phyloP scores from a whole-genome alignment of 2,113 vertebrate genomes.

The Rhinoptilus africanus region DNA sequence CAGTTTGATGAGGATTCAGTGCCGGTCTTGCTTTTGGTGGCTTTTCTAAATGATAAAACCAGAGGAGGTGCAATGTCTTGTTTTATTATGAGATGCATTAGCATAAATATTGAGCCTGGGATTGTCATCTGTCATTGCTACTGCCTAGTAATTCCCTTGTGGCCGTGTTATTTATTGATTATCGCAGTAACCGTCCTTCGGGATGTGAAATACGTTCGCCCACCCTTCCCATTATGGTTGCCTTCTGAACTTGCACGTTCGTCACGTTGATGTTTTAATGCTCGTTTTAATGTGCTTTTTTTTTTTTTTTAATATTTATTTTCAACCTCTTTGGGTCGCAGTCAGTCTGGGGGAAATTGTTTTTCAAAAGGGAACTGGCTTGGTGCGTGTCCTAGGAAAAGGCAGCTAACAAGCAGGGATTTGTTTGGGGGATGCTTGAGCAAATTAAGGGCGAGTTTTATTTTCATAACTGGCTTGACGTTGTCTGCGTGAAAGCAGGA shows the following conservation, averaged over 20 bases:
- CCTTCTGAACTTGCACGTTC: slow-evolving; percentile 19
- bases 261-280: background rate
- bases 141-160: slow-evolving; percentile 33
- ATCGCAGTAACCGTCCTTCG: background rate
- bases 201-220: slow-evolving; percentile 41
- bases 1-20: background rate
- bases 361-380: background rate
- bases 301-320: too few relatives aligned
- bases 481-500: background rate
- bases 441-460: background rate
- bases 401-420: background rate
- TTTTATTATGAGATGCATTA: background rate
- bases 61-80: background rate
- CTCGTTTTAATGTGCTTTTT: background rate
- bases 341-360: background rate
- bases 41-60: background rate
- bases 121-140: slow-evolving; percentile 16
- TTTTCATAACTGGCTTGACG: background rate
- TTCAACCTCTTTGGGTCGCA: background rate
- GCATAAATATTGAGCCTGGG: background rate
- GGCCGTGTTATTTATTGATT: slow-evolving; percentile 40
- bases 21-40: background rate
- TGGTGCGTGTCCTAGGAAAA: background rate
- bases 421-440: background rate
- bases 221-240: slow-evolving; percentile 32